Base-by-base conservation (phyloP, 2,888 invertebrate species). In the Patella depressa region DNA sequence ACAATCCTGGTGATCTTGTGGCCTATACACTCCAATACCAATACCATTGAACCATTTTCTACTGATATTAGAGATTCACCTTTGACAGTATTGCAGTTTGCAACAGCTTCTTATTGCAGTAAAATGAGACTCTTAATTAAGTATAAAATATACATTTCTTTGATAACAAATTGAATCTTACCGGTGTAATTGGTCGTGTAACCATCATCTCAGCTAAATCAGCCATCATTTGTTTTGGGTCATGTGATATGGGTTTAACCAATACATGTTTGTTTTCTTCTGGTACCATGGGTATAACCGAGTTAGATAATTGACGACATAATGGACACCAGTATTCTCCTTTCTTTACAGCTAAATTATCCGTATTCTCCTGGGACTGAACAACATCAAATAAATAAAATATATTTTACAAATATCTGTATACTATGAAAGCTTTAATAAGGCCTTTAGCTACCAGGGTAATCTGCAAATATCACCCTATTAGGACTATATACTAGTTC, bases 291-390 rank as follows among this genome's bases (percentile, higher is more conserved):
- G 93, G 98, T 88, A 98, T 93, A 87, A 98, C 96, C 14, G 96
- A 95, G 92, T 97, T 97, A 0, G 96, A 96, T 76, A 96, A 92
- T 93, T 98, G 98, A 17, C 98, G 94, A 92, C 98, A 99, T 83
- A 98, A 93, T 53, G 98, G 98, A 92, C 98, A 98, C 85, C 95
- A 94, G 93, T 97, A 98, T 93, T 98, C 98, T 74, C 88, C 88
- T 75, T 88, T 89, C 78, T 80, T 85, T 80, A 89, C 89, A 74
- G 92, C 87, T 65, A 89, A 90, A 59, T 93, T 94, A 87, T 95
- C 84, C 5, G 83, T 75, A 24, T 81, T 83, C n/a, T 87, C 83
- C 71, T 87, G 87, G 11, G 84, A 85, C 87, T 87, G 83, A 70
- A 76, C 57, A 71, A 17, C 17, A 24, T 29, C 17, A 71, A 24